Evolutionary conservation across 2,797 vertebrate genomes (phyloP).

Genomic region (Dendrocincla fuliginosa): DNA sequence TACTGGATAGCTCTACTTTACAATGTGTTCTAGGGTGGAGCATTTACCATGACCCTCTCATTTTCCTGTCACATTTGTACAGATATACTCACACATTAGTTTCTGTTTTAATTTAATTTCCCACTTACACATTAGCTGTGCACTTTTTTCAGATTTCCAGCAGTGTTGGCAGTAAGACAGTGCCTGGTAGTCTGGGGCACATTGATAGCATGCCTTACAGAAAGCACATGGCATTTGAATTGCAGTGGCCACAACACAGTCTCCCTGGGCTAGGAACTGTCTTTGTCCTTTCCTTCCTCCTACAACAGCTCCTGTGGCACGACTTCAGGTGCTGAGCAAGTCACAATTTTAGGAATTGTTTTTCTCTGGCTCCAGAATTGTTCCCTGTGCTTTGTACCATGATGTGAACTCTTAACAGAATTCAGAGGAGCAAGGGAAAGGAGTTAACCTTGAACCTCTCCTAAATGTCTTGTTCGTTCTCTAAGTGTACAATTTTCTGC

Average conservation of each 20-base stretch:
- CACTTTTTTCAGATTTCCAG: neutral
- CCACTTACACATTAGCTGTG: neutral
- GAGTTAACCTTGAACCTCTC: constrained; percentile 66
- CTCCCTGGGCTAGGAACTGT: neutral
- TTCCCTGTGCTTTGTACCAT: neutral
- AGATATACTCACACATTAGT: neutral
- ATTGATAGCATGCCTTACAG: neutral
- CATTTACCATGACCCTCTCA: rapidly evolving
- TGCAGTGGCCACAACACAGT: neutral
- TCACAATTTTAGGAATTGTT: neutral
- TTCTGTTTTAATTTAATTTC: neutral
- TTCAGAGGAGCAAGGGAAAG: neutral
- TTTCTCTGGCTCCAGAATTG: neutral
- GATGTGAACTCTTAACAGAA: constrained; percentile 28
- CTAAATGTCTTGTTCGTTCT: constrained; percentile 43
- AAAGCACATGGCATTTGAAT: neutral
- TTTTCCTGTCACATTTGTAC: neutral
- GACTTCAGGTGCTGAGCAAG: neutral
- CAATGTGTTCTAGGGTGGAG: neutral
- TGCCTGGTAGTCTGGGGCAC: neutral
- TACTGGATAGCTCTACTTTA: neutral
- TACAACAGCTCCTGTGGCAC: neutral
- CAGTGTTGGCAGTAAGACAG: neutral
- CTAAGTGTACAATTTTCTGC: constrained; percentile 51
- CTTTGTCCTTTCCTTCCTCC: neutral